Base-by-base conservation (phyloP, 2,888 invertebrate genomes). In the Eremobia ochroleuca region DNA sequence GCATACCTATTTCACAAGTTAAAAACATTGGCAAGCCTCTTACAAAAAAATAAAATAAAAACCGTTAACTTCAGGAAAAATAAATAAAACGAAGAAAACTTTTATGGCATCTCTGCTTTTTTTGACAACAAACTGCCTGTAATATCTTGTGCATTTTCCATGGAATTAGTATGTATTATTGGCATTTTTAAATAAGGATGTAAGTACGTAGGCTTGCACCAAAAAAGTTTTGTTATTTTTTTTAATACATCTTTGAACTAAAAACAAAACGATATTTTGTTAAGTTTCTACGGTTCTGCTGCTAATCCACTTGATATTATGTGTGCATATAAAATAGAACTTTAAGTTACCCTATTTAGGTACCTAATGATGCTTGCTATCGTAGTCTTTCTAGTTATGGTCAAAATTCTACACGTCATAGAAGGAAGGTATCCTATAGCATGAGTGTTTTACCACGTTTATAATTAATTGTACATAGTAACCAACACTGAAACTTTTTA, bases 31-130 rank as follows among this genome's bases (percentile, higher is more conserved):
- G 21, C 52, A 52, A 37, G 1, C 9, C n/a, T 28, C 4, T n/a
- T 15, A 15, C 8, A 11, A 59, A 46, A 71, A 70, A 58, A 61
- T 0, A 34, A 4, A n/a, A 2, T 43, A 0, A 5, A 76, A 64
- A 21, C 65, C 46, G 59, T 31, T 40, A 40, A 5, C 11, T 34
- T n/a, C 18, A 34, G 8, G 2, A 66, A 77, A 59, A 76, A 28
- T 25, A 11, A 77, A 61, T 46, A 49, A 61, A 61, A 73, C 31
- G 13, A 34, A 58, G 18, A 73, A 75, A 74, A 40, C 40, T 75
- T 59, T 11, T 40, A 74, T 21, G 46, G 28, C 73, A 15, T 75
- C 6, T 31, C 34, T 9, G 18, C 0, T 49, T 21, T 49, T 77
- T 66, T 66, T 66, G 37, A 11, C 40, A 59, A 5, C 6, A 18